Percentiles rank a stretch among this genome's conserved stretches.
Conservation (phyloP, 2,113 vertebrate species). For the Rafetus swinhoei region DNA sequence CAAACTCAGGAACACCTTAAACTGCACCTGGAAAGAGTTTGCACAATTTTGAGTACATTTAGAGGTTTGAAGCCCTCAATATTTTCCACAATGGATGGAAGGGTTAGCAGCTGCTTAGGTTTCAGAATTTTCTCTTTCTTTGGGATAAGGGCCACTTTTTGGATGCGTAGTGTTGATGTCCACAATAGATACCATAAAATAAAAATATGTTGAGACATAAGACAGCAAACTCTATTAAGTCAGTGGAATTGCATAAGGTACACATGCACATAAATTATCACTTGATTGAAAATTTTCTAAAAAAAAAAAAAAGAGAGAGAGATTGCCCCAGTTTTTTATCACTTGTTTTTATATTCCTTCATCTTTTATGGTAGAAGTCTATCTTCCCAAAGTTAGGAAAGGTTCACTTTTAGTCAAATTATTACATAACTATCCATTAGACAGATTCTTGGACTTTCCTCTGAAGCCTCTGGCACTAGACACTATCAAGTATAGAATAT, state of each 20-base stretch:
- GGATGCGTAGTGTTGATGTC: neutral
- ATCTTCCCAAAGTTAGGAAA: neutral
- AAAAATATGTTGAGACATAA: neutral
- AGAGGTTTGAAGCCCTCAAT: neutral
- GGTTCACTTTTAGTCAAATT: neutral
- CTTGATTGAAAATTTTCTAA: neutral
- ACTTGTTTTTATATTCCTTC: neutral
- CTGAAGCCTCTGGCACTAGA: neutral
- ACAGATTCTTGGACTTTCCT: neutral
- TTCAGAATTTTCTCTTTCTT: fast-evolving
- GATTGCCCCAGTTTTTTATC: neutral
- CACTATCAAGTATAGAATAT: neutral
- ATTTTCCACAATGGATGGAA: neutral
- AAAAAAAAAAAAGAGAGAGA: fast-evolving
- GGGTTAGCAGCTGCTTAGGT: neutral
- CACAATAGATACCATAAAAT: neutral
- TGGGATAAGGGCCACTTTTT: neutral
- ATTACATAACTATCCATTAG: neutral
- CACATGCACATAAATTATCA: neutral
- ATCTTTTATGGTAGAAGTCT: neutral
- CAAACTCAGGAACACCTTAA: neutral
- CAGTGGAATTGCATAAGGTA: neutral
- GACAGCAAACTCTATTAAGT: neutral
- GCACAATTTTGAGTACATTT: neutral
- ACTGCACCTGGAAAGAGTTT: neutral